Evolutionary conservation across 2,113 vertebrate species (phyloP), one percentile per base, ranked within the genome.

Genomic region (Oncorhynchus kisutch): DNA sequence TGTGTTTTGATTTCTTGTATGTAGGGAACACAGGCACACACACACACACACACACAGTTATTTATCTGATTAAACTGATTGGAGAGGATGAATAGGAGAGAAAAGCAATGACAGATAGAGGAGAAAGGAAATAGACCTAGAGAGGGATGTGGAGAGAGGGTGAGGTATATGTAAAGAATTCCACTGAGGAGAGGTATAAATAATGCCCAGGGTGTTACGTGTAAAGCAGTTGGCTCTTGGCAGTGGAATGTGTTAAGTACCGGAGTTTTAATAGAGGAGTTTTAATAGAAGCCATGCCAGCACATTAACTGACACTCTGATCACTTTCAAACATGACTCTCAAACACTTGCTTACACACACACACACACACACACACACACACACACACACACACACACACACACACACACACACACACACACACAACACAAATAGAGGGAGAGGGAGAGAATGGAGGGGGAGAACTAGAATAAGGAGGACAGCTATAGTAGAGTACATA

Each of bases 391-490:
- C 16, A 7, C 20, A 6, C 20, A 20, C 20, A 60, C 24, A 67
- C 39, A 22, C 67, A 70, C 72, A 24, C 67, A 80, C 76, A 83
- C 49, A 67, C 31, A 81, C 59, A 54, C 77, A 78, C 77, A 57
- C 49, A 67, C 31, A 34, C 67, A 3, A 70, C 45, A 71, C 31
- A 31, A 0, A 31, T 5, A 31, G 31, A 20, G 3, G 4, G 1
- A 51, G 13, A 14, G 49, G 14, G 11, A 51, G 14, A 51, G 49
- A 16, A 16, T 16, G 49, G 14, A 51, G 49, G 49, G 4, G 14
- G 14, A 39, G 1, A 39, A 51, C 14, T 51, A 51, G 49, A 14
- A 13, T 16, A 16, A 51, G 14, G 49, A 51, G 49, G 39, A 39
- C 39, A 39, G 39, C 39, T 9, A 51, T 14, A 16, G 49, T 51